These are phyloP conservation scores for Schlechtendalia chinensis DNA, from an alignment of 1,140 invertebrate genomes.

Conservation along the genomic window DNA sequence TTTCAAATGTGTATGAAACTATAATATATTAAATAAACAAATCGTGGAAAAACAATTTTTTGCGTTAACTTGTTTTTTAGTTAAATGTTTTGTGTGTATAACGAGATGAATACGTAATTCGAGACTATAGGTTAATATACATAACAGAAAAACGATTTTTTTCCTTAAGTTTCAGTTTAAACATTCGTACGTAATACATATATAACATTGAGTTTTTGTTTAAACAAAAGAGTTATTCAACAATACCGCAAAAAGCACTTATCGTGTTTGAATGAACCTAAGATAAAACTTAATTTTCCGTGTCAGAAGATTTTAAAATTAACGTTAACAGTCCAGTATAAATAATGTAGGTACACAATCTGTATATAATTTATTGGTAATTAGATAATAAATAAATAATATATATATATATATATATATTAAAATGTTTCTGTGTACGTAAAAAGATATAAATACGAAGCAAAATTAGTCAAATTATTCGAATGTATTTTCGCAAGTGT, in stretches of 20 bases:
- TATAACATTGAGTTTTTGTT: not conserved
- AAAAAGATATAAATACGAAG: too few relatives aligned
- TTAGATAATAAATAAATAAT: not conserved
- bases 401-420: not conserved
- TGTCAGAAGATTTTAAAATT: constrained; percentile 17
- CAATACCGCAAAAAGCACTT: not conserved
- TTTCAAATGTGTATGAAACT: too few relatives aligned
- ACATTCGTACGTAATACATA: not conserved
- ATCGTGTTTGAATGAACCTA: not conserved
- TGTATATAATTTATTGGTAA: not conserved
- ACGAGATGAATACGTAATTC: too few relatives aligned
- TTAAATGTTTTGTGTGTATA: too few relatives aligned
- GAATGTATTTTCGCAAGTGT: too few relatives aligned
- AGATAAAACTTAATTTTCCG: constrained; percentile 6
- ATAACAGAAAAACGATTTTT: not conserved
- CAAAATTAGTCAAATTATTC: too few relatives aligned
- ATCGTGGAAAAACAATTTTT: too few relatives aligned
- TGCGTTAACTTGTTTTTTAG: too few relatives aligned
- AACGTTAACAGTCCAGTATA: not conserved
- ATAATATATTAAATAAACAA: too few relatives aligned
- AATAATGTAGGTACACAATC: not conserved
- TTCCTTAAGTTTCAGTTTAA: not conserved
- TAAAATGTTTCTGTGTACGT: not conserved
- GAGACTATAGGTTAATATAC: too few relatives aligned
- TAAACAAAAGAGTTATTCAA: not conserved